Evolutionary conservation across 2,888 invertebrate species (phyloP).

Genomic region (Adelognathus sp.): DNA sequence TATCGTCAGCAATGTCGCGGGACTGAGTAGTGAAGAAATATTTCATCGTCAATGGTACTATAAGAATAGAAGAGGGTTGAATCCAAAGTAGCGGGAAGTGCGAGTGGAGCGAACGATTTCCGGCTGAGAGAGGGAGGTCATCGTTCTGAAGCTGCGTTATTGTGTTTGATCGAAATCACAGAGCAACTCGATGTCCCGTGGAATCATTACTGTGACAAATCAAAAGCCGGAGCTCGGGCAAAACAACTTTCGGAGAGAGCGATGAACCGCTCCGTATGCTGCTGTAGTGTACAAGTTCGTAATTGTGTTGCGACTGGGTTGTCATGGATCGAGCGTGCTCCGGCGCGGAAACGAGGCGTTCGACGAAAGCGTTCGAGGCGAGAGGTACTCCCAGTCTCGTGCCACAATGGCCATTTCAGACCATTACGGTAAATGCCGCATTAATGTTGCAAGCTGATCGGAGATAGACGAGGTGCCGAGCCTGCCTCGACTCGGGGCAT

Average conservation of each 20-base stretch:
- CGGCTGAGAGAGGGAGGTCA: not conserved
- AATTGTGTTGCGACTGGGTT: slow-evolving; percentile 63
- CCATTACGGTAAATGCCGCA: slow-evolving; percentile 72
- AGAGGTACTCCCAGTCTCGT: slow-evolving; percentile 51
- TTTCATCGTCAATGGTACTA: not conserved
- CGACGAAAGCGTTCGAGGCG: not conserved
- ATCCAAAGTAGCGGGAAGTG: not conserved
- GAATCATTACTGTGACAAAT: slow-evolving; percentile 7
- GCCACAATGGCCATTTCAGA: slow-evolving; percentile 53
- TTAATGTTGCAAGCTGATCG: slow-evolving; percentile 73
- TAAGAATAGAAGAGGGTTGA: not conserved
- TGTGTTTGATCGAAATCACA: slow-evolving; percentile 18
- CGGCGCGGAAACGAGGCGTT: slow-evolving; percentile 43
- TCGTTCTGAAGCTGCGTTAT: not conserved
- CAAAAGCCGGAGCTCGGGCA: slow-evolving; percentile 2
- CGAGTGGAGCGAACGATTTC: not conserved
- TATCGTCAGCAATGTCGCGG: no score
- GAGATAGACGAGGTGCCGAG: slow-evolving; percentile 65
- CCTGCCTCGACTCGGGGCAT: slow-evolving; percentile 50
- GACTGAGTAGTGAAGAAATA: slow-evolving; percentile 15
- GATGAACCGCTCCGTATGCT: not conserved
- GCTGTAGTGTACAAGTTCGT: slow-evolving; percentile 16
- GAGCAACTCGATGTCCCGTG: not conserved
- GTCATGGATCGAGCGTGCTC: slow-evolving; percentile 61
- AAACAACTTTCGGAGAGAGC: not conserved